Evolutionary conservation across 2,888 invertebrate genomes (phyloP), one percentile per base, ranked within the genome.

Genomic region (Falcaria lacertinaria): DNA sequence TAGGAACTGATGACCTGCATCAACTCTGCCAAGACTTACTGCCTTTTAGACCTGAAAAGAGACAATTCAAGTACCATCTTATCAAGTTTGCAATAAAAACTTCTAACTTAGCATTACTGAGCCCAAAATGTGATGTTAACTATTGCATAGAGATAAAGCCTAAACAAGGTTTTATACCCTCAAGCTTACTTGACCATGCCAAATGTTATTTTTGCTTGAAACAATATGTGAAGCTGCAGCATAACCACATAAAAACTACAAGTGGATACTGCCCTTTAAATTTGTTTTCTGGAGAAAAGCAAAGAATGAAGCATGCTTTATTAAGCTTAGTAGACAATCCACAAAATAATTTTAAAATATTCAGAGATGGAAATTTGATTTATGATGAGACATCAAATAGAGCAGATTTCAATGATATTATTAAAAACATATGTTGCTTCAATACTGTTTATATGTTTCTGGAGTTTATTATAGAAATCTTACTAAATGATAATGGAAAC

Each of bases 241-340:
- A 87, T 22, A 81, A 85, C n/a, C 77, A 90, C 47, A 91, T 92
- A 47, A 58, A 73, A 22, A 59, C 64, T 3, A 75, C 83, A 34
- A 93, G 93, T 64, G 69, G 76, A n/a, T 94, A 94, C 64, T 94
- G 94, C 59, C 94, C 94, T 0, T 69, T 94, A 43, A 92, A 94
- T 67, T 79, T 94, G 25, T 94, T 93, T 80, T 94, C 94, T 48
- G 94, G 93, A 34, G 74, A 90, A 46, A 80, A 65, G 52, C 46
- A 50, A 11, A 80, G 91, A 63, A 93, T 93, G 91, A 90, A 82
- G 56, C 64, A 66, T 54, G 90, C 93, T 7, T 54, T 93, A 13
- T 50, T 72, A 36, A 83, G 76, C 41, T 69, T 93, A 28, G 70
- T 91, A 14, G 60, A 78, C 11, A 90, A 90, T 55, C 93, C 93